phyloP scores from a whole-genome alignment of 2,797 vertebrate genomes.

The Tangara arthus region DNA sequence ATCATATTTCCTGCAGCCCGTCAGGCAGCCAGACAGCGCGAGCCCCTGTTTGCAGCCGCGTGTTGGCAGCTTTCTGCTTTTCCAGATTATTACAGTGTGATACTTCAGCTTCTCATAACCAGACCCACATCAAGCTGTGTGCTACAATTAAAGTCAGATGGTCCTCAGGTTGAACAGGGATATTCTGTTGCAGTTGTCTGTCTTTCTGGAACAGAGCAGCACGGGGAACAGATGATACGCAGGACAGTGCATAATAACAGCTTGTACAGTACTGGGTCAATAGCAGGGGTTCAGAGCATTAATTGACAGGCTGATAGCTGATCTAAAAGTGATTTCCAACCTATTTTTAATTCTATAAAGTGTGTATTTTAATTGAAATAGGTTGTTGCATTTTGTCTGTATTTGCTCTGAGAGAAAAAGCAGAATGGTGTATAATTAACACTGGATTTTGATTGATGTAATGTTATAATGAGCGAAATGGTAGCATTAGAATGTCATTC shows the following conservation, averaged over 20 bases:
- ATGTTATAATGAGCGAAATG: not conserved
- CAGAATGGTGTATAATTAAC: conserved; percentile 7
- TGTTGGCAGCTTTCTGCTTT: conserved; percentile 82
- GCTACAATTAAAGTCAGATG: conserved; percentile 86
- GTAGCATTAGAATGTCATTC: not conserved
- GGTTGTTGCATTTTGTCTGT: not conserved
- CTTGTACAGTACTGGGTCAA: conserved; percentile 72
- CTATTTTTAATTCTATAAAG: conserved; percentile 52
- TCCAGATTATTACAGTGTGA: conserved; percentile 79
- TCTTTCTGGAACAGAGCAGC: conserved; percentile 76
- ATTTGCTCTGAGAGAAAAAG: not conserved
- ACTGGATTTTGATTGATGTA: conserved; percentile 49
- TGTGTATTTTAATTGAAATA: conserved; percentile 35
- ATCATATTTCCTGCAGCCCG: conserved; percentile 88
- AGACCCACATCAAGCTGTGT: conserved; percentile 82
- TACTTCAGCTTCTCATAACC: conserved; percentile 78
- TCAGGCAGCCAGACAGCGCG: conserved; percentile 81
- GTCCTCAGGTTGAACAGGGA: conserved; percentile 80
- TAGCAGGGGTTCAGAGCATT: conserved; percentile 73
- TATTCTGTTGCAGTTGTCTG: conserved; percentile 81
- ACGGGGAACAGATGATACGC: conserved; percentile 78
- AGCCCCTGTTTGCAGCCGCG: conserved; percentile 74
- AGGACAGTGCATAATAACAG: conserved; percentile 76
- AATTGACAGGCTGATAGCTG: conserved; percentile 73
- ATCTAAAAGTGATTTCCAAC: conserved; percentile 61